phyloP scores from a whole-genome alignment of 2,888 invertebrate species.

The Rotaria sp. region DNA sequence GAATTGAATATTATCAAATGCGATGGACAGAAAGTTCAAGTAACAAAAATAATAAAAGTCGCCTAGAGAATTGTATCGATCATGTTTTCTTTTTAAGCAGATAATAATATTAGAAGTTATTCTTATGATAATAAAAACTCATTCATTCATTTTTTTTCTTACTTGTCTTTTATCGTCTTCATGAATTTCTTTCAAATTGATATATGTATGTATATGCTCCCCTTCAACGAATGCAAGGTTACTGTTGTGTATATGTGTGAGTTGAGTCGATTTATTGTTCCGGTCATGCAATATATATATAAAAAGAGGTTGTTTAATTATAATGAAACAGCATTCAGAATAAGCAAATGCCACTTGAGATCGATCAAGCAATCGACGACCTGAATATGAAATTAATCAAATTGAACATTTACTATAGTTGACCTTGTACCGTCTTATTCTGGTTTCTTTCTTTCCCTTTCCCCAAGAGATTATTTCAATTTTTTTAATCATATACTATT shows the following conservation, averaged over 20 bases:
- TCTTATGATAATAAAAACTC: neutral
- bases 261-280: neutral
- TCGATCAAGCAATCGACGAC: neutral
- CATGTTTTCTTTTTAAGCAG: neutral
- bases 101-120: neutral
- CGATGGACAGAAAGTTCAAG: neutral
- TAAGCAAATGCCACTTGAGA: neutral
- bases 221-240: neutral
- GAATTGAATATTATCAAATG: neutral
- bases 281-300: neutral
- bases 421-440: neutral
- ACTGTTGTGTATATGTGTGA: neutral
- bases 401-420: neutral
- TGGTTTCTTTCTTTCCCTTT: neutral
- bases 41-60: neutral
- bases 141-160: neutral
- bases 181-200: neutral
- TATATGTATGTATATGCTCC: neutral
- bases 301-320: neutral
- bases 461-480: neutral
- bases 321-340: neutral
- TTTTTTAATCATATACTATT: neutral
- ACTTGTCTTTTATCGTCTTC: neutral
- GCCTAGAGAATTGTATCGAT: neutral
- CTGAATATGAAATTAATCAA: slow-evolving; percentile 2